These are phyloP conservation scores for Asarcornis scutulata DNA, from an alignment of 2,113 vertebrate species.

Conservation along the genomic window DNA sequence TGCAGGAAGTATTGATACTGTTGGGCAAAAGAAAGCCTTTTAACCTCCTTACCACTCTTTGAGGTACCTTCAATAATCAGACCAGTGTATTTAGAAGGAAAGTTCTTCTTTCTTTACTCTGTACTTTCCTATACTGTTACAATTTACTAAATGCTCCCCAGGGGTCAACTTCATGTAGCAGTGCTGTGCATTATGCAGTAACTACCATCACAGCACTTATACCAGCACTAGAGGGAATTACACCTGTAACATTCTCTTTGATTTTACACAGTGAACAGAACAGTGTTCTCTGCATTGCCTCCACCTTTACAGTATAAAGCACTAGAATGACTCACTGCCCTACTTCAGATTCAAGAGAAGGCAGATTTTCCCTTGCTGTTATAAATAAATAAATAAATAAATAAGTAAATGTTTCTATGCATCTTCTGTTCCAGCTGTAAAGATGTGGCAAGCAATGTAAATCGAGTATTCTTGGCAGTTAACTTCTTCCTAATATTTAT, in stretches of 20 bases:
- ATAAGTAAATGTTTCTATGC: not conserved
- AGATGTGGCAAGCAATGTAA: not conserved
- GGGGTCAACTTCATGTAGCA: not conserved
- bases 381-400: not conserved
- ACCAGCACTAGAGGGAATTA: not conserved
- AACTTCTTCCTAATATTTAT: slow-evolving; percentile 29
- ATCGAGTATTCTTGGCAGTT: slow-evolving; percentile 32
- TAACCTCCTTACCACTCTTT: not conserved
- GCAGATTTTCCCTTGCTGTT: not conserved
- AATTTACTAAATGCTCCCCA: slow-evolving; percentile 32
- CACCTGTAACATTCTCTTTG: not conserved
- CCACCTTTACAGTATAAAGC: not conserved
- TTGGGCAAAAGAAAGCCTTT: not conserved
- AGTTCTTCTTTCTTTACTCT: slow-evolving; percentile 10
- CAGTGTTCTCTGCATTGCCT: not conserved
- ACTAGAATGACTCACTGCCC: slow-evolving; percentile 19
- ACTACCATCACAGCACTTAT: not conserved
- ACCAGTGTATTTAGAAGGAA: not conserved
- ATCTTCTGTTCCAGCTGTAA: not conserved
- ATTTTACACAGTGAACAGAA: slow-evolving; percentile 14
- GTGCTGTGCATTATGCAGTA: not conserved
- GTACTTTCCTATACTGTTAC: not conserved
- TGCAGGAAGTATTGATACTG: not conserved
- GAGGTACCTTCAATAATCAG: not conserved
- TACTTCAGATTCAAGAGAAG: slow-evolving; percentile 19